Evolutionary conservation across 2,797 vertebrate species (phyloP).

Genomic region (Coluber constrictor): DNA sequence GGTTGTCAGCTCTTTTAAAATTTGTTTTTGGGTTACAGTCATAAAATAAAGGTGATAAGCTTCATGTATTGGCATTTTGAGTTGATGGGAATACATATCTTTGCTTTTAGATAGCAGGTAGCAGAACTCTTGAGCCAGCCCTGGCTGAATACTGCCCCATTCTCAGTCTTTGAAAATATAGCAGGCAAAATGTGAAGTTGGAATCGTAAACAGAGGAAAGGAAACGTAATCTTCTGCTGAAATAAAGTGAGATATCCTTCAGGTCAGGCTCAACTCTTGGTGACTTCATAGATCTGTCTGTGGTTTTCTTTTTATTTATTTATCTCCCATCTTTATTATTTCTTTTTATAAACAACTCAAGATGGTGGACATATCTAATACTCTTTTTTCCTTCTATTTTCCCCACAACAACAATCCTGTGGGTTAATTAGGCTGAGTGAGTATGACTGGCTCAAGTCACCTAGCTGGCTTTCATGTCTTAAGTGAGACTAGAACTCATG

Average conservation of each 20-base stretch:
- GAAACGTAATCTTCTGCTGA: not conserved
- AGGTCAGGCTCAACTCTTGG: not conserved
- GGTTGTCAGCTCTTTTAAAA: not conserved
- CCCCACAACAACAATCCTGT: not conserved
- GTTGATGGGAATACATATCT: not conserved
- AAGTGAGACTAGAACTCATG: not conserved
- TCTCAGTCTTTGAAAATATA: not conserved
- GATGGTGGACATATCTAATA: not conserved
- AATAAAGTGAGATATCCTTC: not conserved
- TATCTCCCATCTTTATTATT: not conserved
- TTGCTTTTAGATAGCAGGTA: not conserved
- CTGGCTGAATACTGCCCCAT: not conserved
- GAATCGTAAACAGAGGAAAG: not conserved
- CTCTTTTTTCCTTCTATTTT: not conserved
- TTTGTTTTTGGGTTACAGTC: not conserved
- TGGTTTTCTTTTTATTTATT: not conserved
- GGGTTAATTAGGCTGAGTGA: not conserved
- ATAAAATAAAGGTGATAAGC: not conserved
- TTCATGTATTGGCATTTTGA: not conserved
- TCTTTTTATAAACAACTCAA: not conserved
- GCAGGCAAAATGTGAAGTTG: not conserved
- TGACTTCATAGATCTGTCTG: not conserved
- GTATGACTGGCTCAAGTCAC: not conserved
- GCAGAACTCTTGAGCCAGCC: not conserved
- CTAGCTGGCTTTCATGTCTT: not conserved